Conservation (phyloP, 2,797 vertebrate genomes). For the Sebastes nivosus region DNA sequence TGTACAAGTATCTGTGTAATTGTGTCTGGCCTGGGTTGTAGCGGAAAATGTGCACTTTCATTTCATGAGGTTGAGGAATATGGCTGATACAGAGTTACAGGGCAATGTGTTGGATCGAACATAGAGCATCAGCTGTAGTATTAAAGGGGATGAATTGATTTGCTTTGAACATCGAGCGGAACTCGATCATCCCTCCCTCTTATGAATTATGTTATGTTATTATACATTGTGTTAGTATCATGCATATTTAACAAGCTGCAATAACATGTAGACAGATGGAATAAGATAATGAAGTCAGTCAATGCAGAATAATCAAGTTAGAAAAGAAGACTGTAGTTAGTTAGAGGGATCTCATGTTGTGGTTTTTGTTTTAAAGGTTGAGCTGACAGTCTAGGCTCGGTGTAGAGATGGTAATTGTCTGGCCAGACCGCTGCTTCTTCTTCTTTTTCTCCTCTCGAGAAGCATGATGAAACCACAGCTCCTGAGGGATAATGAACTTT, state of each 20-base stretch:
- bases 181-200: neutral
- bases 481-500: neutral
- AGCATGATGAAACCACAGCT: neutral
- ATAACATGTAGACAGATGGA: neutral
- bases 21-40: neutral
- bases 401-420: neutral
- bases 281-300: neutral
- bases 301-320: neutral
- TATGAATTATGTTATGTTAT: neutral
- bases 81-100: neutral
- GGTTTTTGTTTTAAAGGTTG: neutral
- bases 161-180: neutral
- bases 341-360: neutral
- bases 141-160: neutral
- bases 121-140: neutral
- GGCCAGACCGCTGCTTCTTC: neutral
- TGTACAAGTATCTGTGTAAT: constrained; percentile 7
- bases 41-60: neutral
- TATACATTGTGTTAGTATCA: neutral
- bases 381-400: neutral
- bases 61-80: neutral
- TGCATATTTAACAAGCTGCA: neutral
- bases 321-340: neutral
- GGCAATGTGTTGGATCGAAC: neutral
- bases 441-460: neutral